phyloP scores from a whole-genome alignment of 1,140 invertebrate genomes.

The Aphaenogaster ashmeadi region DNA sequence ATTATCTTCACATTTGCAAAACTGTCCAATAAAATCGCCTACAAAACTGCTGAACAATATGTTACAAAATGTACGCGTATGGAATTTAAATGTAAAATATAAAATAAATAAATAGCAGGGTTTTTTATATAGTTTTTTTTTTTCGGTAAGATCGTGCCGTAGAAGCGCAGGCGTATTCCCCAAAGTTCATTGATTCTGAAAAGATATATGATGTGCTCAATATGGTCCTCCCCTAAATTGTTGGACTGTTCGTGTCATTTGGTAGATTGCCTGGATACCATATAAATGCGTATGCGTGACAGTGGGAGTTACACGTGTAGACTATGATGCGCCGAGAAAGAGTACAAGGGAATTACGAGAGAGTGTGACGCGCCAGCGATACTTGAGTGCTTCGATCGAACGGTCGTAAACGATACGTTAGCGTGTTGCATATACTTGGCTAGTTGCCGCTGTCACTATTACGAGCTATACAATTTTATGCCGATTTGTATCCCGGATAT shows the following conservation, averaged over 20 bases:
- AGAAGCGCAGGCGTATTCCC: not conserved
- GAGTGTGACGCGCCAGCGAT: not conserved
- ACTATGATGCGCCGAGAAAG: slow-evolving; percentile 25
- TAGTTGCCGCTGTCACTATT: slow-evolving; percentile 7
- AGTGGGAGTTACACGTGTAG: slow-evolving; percentile 34
- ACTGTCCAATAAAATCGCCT: not conserved
- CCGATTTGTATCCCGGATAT: not conserved
- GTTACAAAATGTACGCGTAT: not conserved
- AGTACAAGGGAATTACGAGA: slow-evolving; percentile 24
- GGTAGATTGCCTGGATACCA: slow-evolving; percentile 52
- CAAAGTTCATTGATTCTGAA: slow-evolving; percentile 11
- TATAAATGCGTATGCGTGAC: slow-evolving; percentile 53
- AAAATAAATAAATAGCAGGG: not conserved
- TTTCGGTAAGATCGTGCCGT: not conserved
- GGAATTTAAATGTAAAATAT: not conserved
- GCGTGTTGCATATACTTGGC: not conserved
- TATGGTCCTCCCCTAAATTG: slow-evolving; percentile 44
- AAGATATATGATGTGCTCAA: slow-evolving; percentile 21
- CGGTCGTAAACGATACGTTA: slow-evolving; percentile 36
- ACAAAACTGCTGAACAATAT: not conserved
- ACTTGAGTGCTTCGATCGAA: slow-evolving; percentile 8
- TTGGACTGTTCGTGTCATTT: slow-evolving; percentile 73
- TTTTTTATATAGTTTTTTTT: not conserved
- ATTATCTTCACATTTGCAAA: not conserved
- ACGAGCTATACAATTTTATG: slow-evolving; percentile 11